Conservation (phyloP, 1,140 invertebrate genomes). For the Polypedilum pembai region DNA sequence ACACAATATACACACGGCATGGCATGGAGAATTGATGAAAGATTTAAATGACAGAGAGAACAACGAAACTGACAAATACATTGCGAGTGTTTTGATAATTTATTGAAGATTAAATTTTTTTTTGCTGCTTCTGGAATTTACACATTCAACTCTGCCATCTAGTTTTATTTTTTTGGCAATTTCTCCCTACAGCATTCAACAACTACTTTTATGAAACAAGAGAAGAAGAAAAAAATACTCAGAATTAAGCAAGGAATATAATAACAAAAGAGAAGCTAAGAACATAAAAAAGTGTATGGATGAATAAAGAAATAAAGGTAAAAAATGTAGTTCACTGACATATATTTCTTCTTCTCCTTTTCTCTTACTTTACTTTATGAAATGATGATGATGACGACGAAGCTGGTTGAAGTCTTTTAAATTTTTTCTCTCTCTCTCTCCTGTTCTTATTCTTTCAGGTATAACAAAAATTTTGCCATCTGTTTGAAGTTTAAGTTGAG, state of each 20-base stretch:
- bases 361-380: not conserved
- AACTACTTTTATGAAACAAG: too few relatives aligned
- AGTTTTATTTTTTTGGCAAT: too few relatives aligned
- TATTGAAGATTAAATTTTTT: too few relatives aligned
- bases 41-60: not conserved
- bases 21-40: not conserved
- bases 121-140: too few relatives aligned
- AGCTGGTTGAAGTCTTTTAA: too few relatives aligned
- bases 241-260: not conserved
- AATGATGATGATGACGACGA: not conserved
- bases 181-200: too few relatives aligned
- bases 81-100: not conserved
- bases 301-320: conserved; percentile 16
- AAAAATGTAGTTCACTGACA: conserved; percentile 26
- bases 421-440: too few relatives aligned
- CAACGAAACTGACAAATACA: not conserved
- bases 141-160: too few relatives aligned
- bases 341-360: conserved; percentile 9
- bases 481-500: not conserved
- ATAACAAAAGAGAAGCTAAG: conserved; percentile 12
- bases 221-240: too few relatives aligned
- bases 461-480: not conserved
- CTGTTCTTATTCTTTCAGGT: too few relatives aligned
- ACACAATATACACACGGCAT: too few relatives aligned
- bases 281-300: not conserved